Base-by-base conservation (phyloP, 2,113 vertebrate genomes). In the Phalacrocorax brasilianus region DNA sequence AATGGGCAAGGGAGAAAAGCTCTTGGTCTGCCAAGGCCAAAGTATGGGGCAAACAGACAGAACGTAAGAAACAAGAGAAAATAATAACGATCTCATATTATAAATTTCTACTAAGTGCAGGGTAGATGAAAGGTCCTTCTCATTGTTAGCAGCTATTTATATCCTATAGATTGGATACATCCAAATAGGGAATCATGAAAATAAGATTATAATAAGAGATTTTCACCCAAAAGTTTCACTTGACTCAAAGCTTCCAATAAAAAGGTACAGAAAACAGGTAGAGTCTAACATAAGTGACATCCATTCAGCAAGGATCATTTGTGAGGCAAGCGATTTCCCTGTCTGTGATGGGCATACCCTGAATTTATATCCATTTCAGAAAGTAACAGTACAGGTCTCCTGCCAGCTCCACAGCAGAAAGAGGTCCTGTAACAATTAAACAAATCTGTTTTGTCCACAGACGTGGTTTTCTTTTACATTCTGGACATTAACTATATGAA, bases 241-340 rank as follows among this genome's bases (percentile, higher is more conserved):
- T 70, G 45, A 33, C 19, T 59, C 19, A 18, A 11, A 79, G 27
- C 3, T 53, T 86, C 38, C 22, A 80, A 24, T 38, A 30, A 52
- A 90, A 44, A 66, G 40, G 4, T 6, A 40, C 20, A 76, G 14
- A n/a, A 78, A 55, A 30, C 6, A 59, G 3, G 6, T 12, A 14
- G 20, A 30, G 15, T 78, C 61, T 85, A 33, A 87, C 81, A 35
- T 58, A 89, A 70, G 21, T 33, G 8, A 1, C 12, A 49, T 47
- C 2, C 8, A 35, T 77, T 28, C 44, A 53, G 44, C 8, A 44
- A 15, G 15, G n/a, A 75, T 0, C 0, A 52, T 70, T 65, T 65
- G 30, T 53, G 50, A 71, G 14, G 11, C 1, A 1, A 49, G 40
- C 68, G 3, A 80, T 38, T 20, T 62, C 12, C 17, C 17, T 33